These are phyloP conservation scores for Pharmacophagus antenor DNA, from an alignment of 2,888 invertebrate species.

Conservation along the genomic window DNA sequence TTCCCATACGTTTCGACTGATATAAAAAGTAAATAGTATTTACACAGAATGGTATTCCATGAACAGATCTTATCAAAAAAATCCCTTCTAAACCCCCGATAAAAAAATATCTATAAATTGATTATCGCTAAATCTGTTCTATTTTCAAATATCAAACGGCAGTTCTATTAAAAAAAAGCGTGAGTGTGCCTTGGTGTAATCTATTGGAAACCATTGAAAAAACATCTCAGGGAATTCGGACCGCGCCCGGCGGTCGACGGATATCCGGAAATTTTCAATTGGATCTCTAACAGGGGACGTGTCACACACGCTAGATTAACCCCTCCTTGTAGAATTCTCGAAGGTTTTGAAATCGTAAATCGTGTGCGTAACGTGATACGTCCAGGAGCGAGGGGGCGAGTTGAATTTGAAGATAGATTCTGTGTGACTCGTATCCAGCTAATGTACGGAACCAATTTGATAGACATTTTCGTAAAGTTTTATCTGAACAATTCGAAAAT, in stretches of 20 bases:
- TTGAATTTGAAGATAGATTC: slow-evolving; percentile 36
- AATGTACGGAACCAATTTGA: background rate
- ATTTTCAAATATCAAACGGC: background rate
- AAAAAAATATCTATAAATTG: too few relatives aligned
- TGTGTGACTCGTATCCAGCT: background rate
- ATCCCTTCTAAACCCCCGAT: too few relatives aligned
- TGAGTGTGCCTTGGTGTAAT: slow-evolving; percentile 45
- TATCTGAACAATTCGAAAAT: too few relatives aligned
- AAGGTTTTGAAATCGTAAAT: slow-evolving; percentile 51
- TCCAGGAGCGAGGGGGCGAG: slow-evolving; percentile 27
- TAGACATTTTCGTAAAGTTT: too few relatives aligned
- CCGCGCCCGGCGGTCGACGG: slow-evolving; percentile 43
- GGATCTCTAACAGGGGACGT: slow-evolving; percentile 61
- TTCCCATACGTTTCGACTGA: too few relatives aligned
- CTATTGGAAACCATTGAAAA: slow-evolving; percentile 62
- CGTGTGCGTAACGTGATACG: slow-evolving; percentile 53
- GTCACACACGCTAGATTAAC: slow-evolving; percentile 69
- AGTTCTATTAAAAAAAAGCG: background rate
- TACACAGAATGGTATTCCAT: too few relatives aligned
- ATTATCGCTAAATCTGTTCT: too few relatives aligned
- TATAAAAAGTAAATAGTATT: too few relatives aligned
- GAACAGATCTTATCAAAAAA: too few relatives aligned
- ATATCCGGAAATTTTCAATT: slow-evolving; percentile 68
- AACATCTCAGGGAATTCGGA: slow-evolving; percentile 61
- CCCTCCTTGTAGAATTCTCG: slow-evolving; percentile 44